Conservation (phyloP, 2,113 vertebrate genomes). For the Hippotragus niger region DNA sequence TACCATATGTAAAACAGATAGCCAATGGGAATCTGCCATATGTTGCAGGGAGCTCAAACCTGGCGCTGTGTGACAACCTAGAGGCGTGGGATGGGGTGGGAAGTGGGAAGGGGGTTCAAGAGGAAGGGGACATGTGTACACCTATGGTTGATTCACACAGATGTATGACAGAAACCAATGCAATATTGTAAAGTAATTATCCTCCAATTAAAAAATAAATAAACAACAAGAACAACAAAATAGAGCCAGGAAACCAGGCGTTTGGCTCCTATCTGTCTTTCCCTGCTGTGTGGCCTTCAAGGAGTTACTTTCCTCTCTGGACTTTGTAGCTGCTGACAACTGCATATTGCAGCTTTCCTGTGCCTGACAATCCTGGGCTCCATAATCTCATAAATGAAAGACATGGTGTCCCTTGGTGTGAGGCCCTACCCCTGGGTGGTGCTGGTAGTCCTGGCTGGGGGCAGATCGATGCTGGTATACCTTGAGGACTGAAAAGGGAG, state of each 20-base stretch:
- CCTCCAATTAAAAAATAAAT: not conserved
- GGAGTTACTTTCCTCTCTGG: not conserved
- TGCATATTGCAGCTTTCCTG: not conserved
- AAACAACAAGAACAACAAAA: not conserved
- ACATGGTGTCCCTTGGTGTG: not conserved
- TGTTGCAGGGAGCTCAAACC: not conserved
- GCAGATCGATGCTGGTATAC: not conserved
- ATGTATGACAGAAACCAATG: not conserved
- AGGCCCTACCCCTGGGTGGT: not conserved
- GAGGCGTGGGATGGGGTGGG: not conserved
- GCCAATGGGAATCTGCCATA: not conserved
- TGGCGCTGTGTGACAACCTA: not conserved
- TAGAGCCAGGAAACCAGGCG: not conserved
- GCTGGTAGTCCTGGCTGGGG: not conserved
- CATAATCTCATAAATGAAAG: not conserved
- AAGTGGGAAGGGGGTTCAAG: not conserved
- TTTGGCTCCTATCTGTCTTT: not conserved
- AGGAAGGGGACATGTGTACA: not conserved
- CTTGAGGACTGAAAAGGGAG: not conserved
- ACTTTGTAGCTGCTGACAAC: not conserved
- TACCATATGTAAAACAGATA: not conserved
- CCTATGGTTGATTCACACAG: not conserved
- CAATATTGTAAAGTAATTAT: not conserved
- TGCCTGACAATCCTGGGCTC: not conserved
- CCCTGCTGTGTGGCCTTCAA: not conserved